These are phyloP conservation scores for Stomatorhinus walkeri DNA, from an alignment of 2,797 vertebrate genomes.

Conservation along the genomic window DNA sequence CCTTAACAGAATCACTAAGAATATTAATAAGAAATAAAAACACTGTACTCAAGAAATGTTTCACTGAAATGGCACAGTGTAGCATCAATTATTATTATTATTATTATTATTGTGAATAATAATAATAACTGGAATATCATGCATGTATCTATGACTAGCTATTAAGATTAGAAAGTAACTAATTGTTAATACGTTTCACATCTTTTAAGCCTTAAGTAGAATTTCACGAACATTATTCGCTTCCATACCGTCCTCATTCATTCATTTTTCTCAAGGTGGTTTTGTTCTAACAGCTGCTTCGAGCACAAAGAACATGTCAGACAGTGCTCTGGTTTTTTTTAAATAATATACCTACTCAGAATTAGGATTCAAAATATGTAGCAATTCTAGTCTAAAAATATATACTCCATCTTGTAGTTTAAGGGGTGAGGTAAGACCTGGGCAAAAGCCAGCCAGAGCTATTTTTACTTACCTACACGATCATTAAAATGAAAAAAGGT, in stretches of 20 bases:
- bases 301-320: background rate
- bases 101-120: background rate
- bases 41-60: background rate
- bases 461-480: background rate
- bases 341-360: background rate
- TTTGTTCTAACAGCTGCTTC: background rate
- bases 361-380: background rate
- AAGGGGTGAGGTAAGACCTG: background rate
- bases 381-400: conserved; percentile 6
- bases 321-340: background rate
- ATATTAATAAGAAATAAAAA: background rate
- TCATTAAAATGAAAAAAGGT: background rate
- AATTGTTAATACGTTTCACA: background rate
- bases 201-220: background rate
- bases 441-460: background rate
- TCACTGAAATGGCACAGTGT: background rate
- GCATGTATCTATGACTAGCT: background rate
- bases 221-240: background rate
- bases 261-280: background rate
- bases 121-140: background rate
- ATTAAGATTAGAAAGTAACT: background rate
- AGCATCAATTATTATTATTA: background rate
- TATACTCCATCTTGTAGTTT: background rate
- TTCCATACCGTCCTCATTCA: background rate
- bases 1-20: background rate